phyloP scores from a whole-genome alignment of 2,113 vertebrate genomes.

The Oncorhynchus tshawytscha region DNA sequence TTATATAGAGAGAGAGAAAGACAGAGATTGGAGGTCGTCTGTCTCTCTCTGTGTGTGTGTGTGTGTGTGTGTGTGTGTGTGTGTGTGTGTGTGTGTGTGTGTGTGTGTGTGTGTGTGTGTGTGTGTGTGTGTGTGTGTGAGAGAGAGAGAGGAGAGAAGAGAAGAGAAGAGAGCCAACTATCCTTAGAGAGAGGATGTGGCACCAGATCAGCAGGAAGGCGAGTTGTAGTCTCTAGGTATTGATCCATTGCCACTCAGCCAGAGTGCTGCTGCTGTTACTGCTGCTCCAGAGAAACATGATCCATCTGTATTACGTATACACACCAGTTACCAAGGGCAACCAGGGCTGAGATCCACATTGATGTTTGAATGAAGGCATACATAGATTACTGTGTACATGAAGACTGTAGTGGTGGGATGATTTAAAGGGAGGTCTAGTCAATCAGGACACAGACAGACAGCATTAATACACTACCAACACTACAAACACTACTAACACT shows the following conservation, averaged over 20 bases:
- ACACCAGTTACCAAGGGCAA: neutral
- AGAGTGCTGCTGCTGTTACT: conserved; percentile 23
- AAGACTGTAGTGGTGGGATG: too few species aligned
- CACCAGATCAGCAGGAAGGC: conserved; percentile 34
- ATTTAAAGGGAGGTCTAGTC: too few species aligned
- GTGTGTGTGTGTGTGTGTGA: too few species aligned
- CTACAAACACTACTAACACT: too few species aligned
- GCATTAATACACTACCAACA: too few species aligned
- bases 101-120: too few species aligned
- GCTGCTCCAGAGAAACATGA: conserved; percentile 45
- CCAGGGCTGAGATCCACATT: neutral
- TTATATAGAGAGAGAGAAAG: neutral
- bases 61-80: too few species aligned
- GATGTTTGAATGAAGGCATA: neutral
- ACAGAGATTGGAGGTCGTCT: too few species aligned
- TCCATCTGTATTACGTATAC: conserved; percentile 18
- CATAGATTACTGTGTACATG: too few species aligned
- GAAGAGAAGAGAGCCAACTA: neutral
- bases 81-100: too few species aligned
- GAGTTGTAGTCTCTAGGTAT: conserved; percentile 11
- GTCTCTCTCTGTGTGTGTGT: too few species aligned
- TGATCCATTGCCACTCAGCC: conserved; percentile 34
- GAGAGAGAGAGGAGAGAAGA: neutral
- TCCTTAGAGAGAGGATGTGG: neutral
- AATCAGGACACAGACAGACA: too few species aligned